Evolutionary conservation across 2,888 invertebrate species (phyloP), one percentile per base, ranked within the genome.

Genomic region (Siphonodentalium dalli): DNA sequence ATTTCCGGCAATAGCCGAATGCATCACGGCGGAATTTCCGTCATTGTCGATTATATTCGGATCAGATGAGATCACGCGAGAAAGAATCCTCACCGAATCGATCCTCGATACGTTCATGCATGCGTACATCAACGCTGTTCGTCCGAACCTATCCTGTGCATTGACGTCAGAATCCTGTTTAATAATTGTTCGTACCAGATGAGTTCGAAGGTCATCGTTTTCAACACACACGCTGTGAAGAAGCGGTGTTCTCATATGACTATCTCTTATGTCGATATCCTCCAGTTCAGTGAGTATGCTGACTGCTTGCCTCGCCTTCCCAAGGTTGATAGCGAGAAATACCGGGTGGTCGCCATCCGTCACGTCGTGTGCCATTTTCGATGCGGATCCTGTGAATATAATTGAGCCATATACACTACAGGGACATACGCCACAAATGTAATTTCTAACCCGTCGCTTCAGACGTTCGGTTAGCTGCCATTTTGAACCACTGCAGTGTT

Each of bases 41-140:
- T 65, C 65, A 9, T 35, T 38, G 45, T 72, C 72, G 35, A 59
- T 61, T 1, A 67, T 29, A 45, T 72, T 74, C 2, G 67, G 66
- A 42, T 74, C 66, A 52, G 69, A 68, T 0, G 54, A 41, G 34
- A 68, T 63, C 37, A 62, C 61, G 33, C 69, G 57, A 15, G 62
- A 49, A 9, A 74, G 45, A 11, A 71, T 34, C 15, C 68, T 52
- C 2, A 71, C 69, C 6, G 69, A 53, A 37, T 74, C 71, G 5
- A 65, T 49, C 48, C 66, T 64, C 7, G 68, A 66, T 23, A 53
- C 34, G 39, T 71, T 68, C 70, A 69, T 68, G 27, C 68, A 64
- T 1, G 72, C 68, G 40, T 67, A 68, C 71, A 72, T 72, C 42
- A 74, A 54, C 15, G 69, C 69, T 7, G 65, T 69, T 13, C 66